Evolutionary conservation across 2,888 invertebrate genomes (phyloP).

Genomic region (Prionchulus punctatus): DNA sequence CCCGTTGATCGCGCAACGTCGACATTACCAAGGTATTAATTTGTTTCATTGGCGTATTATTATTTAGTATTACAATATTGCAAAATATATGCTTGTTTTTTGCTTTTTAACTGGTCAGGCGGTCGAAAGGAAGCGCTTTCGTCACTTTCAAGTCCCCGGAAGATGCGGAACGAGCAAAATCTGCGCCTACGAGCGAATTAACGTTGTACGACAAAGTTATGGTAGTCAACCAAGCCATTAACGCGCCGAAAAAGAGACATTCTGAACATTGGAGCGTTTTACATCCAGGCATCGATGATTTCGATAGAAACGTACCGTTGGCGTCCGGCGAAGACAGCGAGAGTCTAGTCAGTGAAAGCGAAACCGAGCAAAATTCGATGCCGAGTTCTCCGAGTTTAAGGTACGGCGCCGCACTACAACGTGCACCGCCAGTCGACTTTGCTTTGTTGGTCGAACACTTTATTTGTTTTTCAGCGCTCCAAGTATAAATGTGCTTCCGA

Average conservation of each 20-base stretch:
- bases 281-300: too few species aligned
- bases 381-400: neutral
- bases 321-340: too few species aligned
- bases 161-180: slow-evolving; percentile 20
- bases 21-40: neutral
- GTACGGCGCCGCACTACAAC: neutral
- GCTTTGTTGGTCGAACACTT: too few species aligned
- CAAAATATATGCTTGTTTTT: too few species aligned
- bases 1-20: slow-evolving; percentile 19
- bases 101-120: too few species aligned
- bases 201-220: slow-evolving; percentile 28
- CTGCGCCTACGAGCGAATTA: slow-evolving; percentile 23
- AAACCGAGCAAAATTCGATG: too few species aligned
- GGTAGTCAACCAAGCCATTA: slow-evolving; percentile 19
- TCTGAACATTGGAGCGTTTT: neutral
- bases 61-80: slow-evolving; percentile 16
- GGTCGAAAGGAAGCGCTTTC: slow-evolving; percentile 21
- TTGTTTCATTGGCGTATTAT: neutral
- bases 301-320: too few species aligned
- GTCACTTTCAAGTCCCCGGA: slow-evolving; percentile 19
- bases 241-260: neutral
- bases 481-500: slow-evolving; percentile 14
- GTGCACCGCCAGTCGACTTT: too few species aligned
- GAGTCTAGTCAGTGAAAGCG: too few species aligned
- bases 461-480: neutral